phyloP scores from a whole-genome alignment of 2,888 invertebrate species.

The Diplazon laetatorius region DNA sequence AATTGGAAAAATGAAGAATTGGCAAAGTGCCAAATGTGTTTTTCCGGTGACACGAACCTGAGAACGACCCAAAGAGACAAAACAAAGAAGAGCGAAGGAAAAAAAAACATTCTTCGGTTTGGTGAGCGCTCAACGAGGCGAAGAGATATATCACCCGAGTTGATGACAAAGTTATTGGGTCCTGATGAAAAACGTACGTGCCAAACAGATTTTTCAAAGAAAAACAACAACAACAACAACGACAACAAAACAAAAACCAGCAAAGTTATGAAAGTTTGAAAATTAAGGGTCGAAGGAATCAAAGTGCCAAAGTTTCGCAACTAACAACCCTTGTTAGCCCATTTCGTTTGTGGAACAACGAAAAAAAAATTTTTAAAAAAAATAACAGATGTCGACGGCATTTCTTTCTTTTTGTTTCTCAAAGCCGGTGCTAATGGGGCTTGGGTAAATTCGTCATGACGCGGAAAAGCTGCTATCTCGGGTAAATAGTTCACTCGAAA shows the following conservation, averaged over 20 bases:
- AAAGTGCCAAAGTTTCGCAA: slow-evolving; percentile 55
- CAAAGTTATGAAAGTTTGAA: no score
- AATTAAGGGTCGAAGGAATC: no score
- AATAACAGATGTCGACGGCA: slow-evolving; percentile 9
- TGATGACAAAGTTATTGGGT: slow-evolving; percentile 38
- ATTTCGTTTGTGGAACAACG: no score
- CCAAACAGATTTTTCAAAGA: slow-evolving; percentile 8
- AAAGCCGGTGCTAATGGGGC: background rate
- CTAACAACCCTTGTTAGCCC: no score
- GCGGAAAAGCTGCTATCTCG: slow-evolving; percentile 25
- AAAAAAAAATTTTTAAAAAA: slow-evolving; percentile 10
- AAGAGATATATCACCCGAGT: slow-evolving; percentile 37
- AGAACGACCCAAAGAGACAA: slow-evolving; percentile 20
- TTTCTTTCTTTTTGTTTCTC: no score
- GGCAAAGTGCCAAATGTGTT: slow-evolving; percentile 53
- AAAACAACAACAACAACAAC: background rate
- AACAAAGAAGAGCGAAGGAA: slow-evolving; percentile 1
- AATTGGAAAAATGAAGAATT: slow-evolving; percentile 28
- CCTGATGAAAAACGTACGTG: background rate
- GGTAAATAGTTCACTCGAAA: slow-evolving; percentile 51
- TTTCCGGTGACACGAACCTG: slow-evolving; percentile 23
- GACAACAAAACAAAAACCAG: no score
- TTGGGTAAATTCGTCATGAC: slow-evolving; percentile 14
- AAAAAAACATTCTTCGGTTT: background rate
- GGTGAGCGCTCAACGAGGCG: slow-evolving; percentile 31